These are phyloP conservation scores for Mesoclemmys tuberculata DNA, from an alignment of 2,113 vertebrate genomes.

Conservation along the genomic window DNA sequence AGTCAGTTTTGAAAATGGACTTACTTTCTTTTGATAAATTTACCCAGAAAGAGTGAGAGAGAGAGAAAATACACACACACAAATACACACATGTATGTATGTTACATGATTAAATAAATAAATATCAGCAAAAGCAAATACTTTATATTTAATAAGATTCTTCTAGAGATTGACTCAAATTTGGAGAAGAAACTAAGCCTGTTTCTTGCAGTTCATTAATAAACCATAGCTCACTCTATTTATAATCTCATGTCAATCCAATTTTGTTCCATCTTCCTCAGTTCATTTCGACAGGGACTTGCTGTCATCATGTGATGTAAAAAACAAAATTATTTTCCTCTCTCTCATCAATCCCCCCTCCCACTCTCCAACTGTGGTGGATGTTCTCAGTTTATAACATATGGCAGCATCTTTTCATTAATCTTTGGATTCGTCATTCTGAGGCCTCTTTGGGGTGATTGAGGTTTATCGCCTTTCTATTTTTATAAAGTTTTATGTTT, in stretches of 20 bases:
- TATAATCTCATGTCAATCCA: conserved; percentile 38
- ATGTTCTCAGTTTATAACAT: neutral
- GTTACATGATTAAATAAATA: neutral
- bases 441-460: neutral
- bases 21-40: neutral
- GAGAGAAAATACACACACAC: neutral
- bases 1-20: neutral
- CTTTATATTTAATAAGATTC: neutral
- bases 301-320: neutral
- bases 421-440: neutral
- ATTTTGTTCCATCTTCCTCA: neutral
- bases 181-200: neutral
- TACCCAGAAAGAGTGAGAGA: neutral
- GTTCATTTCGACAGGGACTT: neutral
- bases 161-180: conserved; percentile 30
- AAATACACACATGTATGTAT: rapidly evolving
- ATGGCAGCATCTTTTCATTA: neutral
- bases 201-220: conserved; percentile 64
- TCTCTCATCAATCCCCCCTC: neutral
- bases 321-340: conserved; percentile 10
- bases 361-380: too few species aligned
- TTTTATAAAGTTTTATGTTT: neutral
- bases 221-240: conserved; percentile 58
- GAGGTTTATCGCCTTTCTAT: neutral
- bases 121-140: neutral